phyloP scores from a whole-genome alignment of 1,140 invertebrate genomes.

The Micrasema minimum region DNA sequence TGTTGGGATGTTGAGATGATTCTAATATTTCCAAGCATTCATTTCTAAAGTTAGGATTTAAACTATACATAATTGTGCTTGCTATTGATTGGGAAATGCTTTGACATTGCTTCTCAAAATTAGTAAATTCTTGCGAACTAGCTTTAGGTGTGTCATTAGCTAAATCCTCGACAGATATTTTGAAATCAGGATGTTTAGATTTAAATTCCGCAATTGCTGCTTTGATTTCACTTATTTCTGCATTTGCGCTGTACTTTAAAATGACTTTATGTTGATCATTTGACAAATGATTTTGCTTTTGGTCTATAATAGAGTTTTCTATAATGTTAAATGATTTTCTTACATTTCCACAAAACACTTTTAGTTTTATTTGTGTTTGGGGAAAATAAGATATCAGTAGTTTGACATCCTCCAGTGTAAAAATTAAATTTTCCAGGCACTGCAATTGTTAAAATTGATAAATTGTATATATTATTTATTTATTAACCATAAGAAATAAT shows the following conservation, averaged over 20 bases:
- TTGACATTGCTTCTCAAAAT: constrained; percentile 35
- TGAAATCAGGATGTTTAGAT: background rate
- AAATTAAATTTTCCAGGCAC: no score
- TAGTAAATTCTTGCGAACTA: background rate
- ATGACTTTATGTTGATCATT: background rate
- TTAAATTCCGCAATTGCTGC: background rate
- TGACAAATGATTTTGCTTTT: background rate
- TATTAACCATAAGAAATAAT: no score
- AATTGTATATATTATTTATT: no score
- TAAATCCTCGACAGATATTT: constrained; percentile 7
- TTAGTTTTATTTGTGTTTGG: background rate
- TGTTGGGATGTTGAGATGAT: background rate
- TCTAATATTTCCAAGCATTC: constrained; percentile 37
- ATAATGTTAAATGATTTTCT: constrained; percentile 7
- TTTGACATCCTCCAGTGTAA: no score
- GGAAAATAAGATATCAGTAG: no score
- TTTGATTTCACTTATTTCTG: constrained; percentile 2
- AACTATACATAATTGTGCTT: constrained; percentile 39
- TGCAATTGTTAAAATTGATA: no score
- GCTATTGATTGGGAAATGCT: constrained; percentile 43
- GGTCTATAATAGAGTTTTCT: constrained; percentile 10
- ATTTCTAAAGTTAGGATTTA: constrained; percentile 42
- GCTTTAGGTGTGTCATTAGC: background rate
- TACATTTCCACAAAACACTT: background rate
- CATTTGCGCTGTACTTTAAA: background rate